Conservation (phyloP, 2,888 invertebrate species). For the Cantharis rufa region DNA sequence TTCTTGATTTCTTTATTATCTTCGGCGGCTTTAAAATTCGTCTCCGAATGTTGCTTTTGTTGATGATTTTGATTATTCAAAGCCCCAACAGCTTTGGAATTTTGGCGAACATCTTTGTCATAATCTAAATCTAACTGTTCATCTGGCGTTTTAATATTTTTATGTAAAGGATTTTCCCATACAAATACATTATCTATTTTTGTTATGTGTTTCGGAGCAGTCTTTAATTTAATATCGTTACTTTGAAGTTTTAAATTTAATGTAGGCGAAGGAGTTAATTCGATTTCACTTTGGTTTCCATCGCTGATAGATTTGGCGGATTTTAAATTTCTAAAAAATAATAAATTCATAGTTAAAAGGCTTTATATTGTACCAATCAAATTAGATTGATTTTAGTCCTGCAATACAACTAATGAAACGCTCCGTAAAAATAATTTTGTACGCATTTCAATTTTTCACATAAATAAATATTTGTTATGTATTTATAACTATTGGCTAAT, state of each 20-base stretch:
- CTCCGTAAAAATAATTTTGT: too few relatives aligned
- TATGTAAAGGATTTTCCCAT: conserved; percentile 79
- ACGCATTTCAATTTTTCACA: too few relatives aligned
- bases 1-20: conserved; percentile 37
- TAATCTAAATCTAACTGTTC: conserved; percentile 74
- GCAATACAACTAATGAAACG: too few relatives aligned
- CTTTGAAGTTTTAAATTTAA: conserved; percentile 24
- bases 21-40: conserved; percentile 9
- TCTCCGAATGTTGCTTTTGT: conserved; percentile 38
- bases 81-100: conserved; percentile 65
- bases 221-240: conserved; percentile 8
- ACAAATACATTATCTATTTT: conserved; percentile 63
- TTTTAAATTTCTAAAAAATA: neutral
- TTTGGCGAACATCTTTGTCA: conserved; percentile 60
- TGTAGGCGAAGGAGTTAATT: conserved; percentile 7
- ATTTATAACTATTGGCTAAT: too few relatives aligned
- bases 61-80: conserved; percentile 63
- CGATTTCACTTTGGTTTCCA: neutral
- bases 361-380: too few relatives aligned
- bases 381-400: too few relatives aligned
- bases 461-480: too few relatives aligned
- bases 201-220: conserved; percentile 4
- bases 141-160: conserved; percentile 68
- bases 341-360: neutral
- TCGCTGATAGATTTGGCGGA: neutral